Base-by-base conservation (phyloP, 1,140 invertebrate genomes). In the Hestina assimilis region DNA sequence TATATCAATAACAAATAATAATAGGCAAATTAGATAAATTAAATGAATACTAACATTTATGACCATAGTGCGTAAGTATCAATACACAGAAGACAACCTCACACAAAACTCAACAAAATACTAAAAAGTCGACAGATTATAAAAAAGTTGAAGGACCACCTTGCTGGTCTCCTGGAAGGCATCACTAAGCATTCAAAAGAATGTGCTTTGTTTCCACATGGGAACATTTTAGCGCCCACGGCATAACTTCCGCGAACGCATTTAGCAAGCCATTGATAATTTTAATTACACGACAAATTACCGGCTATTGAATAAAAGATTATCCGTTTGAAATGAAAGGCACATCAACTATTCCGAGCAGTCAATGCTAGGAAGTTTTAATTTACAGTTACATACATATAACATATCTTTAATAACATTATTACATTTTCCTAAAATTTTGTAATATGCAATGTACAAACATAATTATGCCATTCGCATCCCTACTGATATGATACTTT, bases 111-210 rank as follows among this genome's bases (percentile, higher is more conserved):
- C 57, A 55, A 64, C 50, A 45, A 71, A 66, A 61, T 59, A 79
- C 71, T 75, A 59, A 66, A 68, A 65, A 53, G 23, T 29, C 14
- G 33, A 17, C 7, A 38, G 33, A 38, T 56, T 17, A 63, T 59
- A 40, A 47, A 48, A n/a, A 75, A 71, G 69, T 52, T 23, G 56
- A 58, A 61, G 56, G 55, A 64, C 69, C 62, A 72, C 66, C 64
- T 29, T 29, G 45, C 19, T 56, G 59, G 48, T 59, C 42, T 75
- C 77, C 70, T 69, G 75, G 77, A 83, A 83, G 52, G 45, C 69
- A 58, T 47, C 42, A 54, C 63, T 84, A 82, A 84, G 81, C 81
- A 79, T 78, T 79, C 65, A 65, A 56, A 67, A 69, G 64, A 78
- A 72, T 68, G 56, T 40, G 56, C 54, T 66, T 58, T 61, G 63